Base-by-base conservation (phyloP, 2,113 vertebrate species). In the Perca schrenkii region DNA sequence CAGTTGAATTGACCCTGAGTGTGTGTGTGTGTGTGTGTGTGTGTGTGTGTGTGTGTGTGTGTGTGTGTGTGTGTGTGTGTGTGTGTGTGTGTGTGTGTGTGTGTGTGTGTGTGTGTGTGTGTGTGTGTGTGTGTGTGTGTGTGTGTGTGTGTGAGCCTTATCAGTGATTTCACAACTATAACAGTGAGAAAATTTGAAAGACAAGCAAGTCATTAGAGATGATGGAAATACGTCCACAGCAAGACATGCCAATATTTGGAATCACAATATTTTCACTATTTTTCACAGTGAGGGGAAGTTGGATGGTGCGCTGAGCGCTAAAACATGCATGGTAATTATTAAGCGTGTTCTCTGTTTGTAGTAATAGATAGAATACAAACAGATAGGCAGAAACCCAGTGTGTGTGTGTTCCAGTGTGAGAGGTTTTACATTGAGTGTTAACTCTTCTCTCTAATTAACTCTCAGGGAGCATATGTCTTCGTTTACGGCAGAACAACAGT, bases 191-290 rank as follows among this genome's bases (percentile, higher is more conserved):
- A 15, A 46, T 82, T 6, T 86, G 64, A 78, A 84, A 79, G 14
- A 17, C 19, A 34, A 77, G 60, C 31, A 46, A 47, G 70, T 62
- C 46, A 0, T 77, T 74, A 47, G 11, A 64, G 60, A 79, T 49
- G 61, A 56, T 53, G 77, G 80, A 85, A 79, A 82, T 40, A 49
- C 28, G 34, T 81, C 79, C 79, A 47, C 69, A 68, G 75, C 12
- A 28, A 78, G 81, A 70, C 2, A 7, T 49, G 34, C 16, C 43
- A 81, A 69, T 86, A 71, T 88, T 90, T 91, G 19, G 50, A 88
- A 19, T 86, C 73, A 85, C 88, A 88, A 88, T 90, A 82, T 85
- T 90, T 83, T 76, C 4, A 10, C 60, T 25, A 72, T 84, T 84
- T 84, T 84, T 88, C 86, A 86, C 53, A 0, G 21, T 62, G 86